Conservation (phyloP, 2,888 invertebrate species). For the Seladonia tumulorum region DNA sequence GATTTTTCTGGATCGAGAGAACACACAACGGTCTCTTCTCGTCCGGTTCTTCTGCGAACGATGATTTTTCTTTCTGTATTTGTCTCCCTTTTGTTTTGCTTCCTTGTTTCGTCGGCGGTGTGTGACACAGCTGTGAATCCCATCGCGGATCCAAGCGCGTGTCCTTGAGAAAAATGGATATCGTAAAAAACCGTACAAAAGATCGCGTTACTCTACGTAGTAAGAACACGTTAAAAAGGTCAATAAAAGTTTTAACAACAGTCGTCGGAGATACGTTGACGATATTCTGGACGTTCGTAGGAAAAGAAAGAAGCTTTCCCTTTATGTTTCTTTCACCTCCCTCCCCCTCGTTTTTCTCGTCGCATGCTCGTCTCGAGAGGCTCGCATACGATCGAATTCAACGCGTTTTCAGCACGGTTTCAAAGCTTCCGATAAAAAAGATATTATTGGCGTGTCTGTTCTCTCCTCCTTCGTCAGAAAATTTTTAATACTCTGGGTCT, state of each 20-base stretch:
- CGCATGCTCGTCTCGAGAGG: constrained; percentile 27
- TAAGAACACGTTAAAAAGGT: constrained; percentile 55
- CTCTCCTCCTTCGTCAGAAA: constrained; percentile 30
- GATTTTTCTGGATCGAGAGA: constrained; percentile 4
- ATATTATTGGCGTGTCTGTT: constrained; percentile 23
- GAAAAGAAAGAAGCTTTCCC: constrained; percentile 45
- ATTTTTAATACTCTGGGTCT: background rate
- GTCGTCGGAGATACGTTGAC: constrained; percentile 56
- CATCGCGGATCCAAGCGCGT: constrained; percentile 27
- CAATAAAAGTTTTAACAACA: constrained; percentile 50
- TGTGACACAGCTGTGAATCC: background rate
- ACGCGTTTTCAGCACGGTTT: constrained; percentile 37
- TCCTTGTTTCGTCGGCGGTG: background rate
- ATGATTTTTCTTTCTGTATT: constrained; percentile 13
- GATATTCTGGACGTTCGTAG: constrained; percentile 60
- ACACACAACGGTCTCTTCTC: background rate
- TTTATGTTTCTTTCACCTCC: background rate
- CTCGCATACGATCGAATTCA: constrained; percentile 26
- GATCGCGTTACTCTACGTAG: constrained; percentile 35
- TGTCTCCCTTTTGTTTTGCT: background rate
- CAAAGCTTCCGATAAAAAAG: constrained; percentile 32
- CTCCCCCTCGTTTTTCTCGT: background rate
- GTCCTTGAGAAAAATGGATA: constrained; percentile 36
- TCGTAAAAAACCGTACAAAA: constrained; percentile 53
- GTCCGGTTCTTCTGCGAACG: constrained; percentile 6